Conservation (phyloP, 2,888 invertebrate species). For the Drosophila leonis region DNA sequence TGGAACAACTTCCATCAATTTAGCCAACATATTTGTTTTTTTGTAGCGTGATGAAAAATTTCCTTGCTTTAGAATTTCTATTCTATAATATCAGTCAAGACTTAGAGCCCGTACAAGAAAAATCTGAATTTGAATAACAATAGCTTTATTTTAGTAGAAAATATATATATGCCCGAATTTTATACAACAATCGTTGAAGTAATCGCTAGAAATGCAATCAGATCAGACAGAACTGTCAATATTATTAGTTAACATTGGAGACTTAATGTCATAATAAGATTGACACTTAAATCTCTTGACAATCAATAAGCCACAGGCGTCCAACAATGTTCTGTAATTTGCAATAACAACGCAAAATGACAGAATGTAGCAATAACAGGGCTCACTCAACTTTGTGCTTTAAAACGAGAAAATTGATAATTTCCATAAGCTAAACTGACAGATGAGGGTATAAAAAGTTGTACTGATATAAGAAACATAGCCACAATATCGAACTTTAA, state of each 20-base stretch:
- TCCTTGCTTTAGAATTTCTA: no score
- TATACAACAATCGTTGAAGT: not conserved
- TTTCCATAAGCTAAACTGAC: conserved; percentile 22
- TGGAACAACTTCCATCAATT: no score
- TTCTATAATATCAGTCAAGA: no score
- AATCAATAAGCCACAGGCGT: conserved; percentile 48
- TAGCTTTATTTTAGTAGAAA: no score
- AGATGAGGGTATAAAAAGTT: conserved; percentile 7
- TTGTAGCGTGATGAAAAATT: no score
- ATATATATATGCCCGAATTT: no score
- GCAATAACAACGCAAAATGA: conserved; percentile 15
- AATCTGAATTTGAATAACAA: no score
- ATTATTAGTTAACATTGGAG: conserved; percentile 14
- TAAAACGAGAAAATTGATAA: conserved; percentile 18
- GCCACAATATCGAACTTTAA: not conserved
- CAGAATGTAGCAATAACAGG: conserved; percentile 29
- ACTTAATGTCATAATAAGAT: conserved; percentile 45
- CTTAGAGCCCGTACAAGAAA: no score
- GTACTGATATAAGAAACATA: not conserved
- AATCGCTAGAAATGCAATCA: conserved; percentile 17
- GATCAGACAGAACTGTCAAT: not conserved
- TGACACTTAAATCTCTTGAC: conserved; percentile 41
- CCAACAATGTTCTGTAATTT: not conserved
- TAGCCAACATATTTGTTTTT: no score
- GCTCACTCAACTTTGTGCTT: conserved; percentile 28